These are phyloP conservation scores for Dasyornis broadbenti DNA, from an alignment of 2,113 vertebrate genomes.

Conservation along the genomic window DNA sequence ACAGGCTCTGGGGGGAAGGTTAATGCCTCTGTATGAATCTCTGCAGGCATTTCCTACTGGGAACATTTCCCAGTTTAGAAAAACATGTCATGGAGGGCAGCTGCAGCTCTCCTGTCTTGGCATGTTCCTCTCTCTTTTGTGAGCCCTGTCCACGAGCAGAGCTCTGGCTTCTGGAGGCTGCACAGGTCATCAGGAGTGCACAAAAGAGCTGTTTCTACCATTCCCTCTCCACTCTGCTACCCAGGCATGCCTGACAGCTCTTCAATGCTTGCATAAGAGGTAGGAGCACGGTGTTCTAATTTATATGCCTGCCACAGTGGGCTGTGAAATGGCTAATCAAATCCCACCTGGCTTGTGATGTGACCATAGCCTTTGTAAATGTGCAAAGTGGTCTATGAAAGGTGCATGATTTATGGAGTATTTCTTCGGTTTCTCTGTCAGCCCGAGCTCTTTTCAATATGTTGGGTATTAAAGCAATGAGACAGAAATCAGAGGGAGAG, in stretches of 20 bases:
- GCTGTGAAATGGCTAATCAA: not conserved
- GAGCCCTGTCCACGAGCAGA: not conserved
- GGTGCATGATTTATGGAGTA: not conserved
- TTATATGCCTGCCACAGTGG: not conserved
- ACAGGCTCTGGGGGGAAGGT: not conserved
- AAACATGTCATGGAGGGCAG: not conserved
- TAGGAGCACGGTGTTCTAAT: not conserved
- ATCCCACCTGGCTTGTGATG: not conserved
- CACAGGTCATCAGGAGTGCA: not conserved
- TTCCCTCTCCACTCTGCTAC: not conserved
- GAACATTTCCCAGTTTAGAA: not conserved
- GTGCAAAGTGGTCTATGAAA: not conserved
- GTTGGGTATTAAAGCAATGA: not conserved
- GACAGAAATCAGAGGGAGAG: not conserved
- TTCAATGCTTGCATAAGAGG: not conserved
- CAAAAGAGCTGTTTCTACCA: not conserved
- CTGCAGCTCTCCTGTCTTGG: not conserved
- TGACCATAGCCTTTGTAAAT: not conserved
- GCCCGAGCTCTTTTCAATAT: not conserved
- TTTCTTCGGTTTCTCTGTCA: not conserved
- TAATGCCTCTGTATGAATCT: not conserved
- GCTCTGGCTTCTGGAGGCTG: not conserved
- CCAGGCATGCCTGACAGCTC: not conserved
- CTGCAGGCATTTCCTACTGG: slow-evolving; percentile 24
- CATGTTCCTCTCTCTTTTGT: not conserved